phyloP scores from a whole-genome alignment of 2,888 invertebrate species.

The Chaetogeoica ovagalla region DNA sequence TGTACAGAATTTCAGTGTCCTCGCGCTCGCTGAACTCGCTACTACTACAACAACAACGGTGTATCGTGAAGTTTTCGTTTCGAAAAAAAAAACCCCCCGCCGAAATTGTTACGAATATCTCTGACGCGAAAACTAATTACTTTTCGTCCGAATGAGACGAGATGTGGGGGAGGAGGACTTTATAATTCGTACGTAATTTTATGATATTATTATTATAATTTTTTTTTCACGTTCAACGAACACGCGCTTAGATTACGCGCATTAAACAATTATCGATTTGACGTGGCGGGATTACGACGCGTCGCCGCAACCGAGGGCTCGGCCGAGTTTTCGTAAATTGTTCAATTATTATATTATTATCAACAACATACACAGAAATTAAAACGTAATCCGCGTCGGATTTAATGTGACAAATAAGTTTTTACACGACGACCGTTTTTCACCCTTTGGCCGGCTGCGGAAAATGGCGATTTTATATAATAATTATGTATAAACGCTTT shows the following conservation, averaged over 20 bases:
- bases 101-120: too few species aligned
- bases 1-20: too few species aligned
- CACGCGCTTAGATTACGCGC: constrained; percentile 13
- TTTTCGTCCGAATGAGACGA: background rate
- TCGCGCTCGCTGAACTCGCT: too few species aligned
- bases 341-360: constrained; percentile 14
- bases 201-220: background rate
- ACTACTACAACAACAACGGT: too few species aligned
- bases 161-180: background rate
- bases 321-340: constrained; percentile 18
- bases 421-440: background rate
- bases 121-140: constrained; percentile 1
- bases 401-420: constrained; percentile 34
- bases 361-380: constrained; percentile 45
- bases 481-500: too few species aligned
- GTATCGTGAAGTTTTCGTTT: too few species aligned
- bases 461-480: too few species aligned
- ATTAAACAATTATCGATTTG: constrained; percentile 7
- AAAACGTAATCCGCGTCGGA: constrained; percentile 32
- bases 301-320: background rate
- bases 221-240: background rate
- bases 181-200: background rate
- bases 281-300: constrained; percentile 12
- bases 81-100: too few species aligned
- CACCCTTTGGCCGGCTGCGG: too few species aligned